Conservation (phyloP, 2,113 vertebrate species). For the Salminus brasiliensis region DNA sequence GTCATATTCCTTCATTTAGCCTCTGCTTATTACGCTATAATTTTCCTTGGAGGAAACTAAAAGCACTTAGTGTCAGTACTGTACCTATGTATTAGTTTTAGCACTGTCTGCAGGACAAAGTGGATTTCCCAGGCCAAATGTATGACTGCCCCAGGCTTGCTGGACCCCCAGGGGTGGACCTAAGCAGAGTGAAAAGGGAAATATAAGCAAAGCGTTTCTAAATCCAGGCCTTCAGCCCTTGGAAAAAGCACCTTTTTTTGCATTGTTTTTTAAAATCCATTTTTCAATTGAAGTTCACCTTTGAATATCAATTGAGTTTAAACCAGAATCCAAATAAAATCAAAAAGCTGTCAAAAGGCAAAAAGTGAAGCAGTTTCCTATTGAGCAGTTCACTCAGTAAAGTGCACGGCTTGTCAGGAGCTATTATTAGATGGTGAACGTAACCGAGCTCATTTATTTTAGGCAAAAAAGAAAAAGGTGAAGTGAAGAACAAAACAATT, state of each 20-base stretch:
- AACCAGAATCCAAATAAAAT: neutral
- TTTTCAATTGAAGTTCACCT: neutral
- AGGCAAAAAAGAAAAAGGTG: neutral
- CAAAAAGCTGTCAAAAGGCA: neutral
- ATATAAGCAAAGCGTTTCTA: neutral
- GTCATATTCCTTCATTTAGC: slow-evolving; percentile 49
- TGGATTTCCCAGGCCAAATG: slow-evolving; percentile 3
- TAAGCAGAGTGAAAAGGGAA: neutral
- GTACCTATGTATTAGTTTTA: slow-evolving; percentile 48
- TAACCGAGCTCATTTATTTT: neutral
- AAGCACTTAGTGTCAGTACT: slow-evolving; percentile 58
- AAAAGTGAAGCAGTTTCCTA: neutral
- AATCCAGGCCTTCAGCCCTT: too few relatives aligned
- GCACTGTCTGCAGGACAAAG: slow-evolving; percentile 39
- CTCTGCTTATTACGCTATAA: slow-evolving; percentile 50
- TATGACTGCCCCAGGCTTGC: neutral
- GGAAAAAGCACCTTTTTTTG: too few relatives aligned
- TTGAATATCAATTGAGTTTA: neutral
- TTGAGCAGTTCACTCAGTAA: neutral
- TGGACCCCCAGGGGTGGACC: neutral
- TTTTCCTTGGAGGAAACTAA: slow-evolving; percentile 57
- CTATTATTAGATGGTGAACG: neutral
- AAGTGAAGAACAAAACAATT: neutral
- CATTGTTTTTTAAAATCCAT: too few relatives aligned
- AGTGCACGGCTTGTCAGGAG: neutral